A percentile compares a stretch with the other conserved stretches of the same genome.
These are phyloP conservation scores for Volucella inanis DNA, from an alignment of 2,888 invertebrate species.

Conservation along the genomic window DNA sequence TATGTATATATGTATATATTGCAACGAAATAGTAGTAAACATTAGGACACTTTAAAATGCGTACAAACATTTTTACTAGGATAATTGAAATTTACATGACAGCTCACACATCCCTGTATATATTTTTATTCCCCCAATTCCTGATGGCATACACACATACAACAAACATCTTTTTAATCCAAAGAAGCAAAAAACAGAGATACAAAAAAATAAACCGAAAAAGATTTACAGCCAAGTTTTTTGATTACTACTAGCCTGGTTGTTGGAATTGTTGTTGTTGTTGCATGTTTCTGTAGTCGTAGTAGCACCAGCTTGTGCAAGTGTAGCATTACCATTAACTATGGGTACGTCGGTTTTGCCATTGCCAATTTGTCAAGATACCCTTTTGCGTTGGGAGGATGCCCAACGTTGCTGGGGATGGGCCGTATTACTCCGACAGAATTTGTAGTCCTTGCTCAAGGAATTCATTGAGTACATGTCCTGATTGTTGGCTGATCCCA, in stretches of 20 bases:
- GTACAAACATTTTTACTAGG: conserved; percentile 1
- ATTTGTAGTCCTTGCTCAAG: conserved; percentile 75
- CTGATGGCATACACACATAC: neutral
- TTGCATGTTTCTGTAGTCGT: conserved; percentile 17
- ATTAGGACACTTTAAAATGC: conserved; percentile 31
- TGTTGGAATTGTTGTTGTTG: conserved; percentile 42
- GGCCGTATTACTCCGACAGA: conserved; percentile 68
- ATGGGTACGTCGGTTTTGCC: conserved; percentile 39
- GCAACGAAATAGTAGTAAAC: conserved; percentile 33
- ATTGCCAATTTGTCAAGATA: conserved; percentile 76
- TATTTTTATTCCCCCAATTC: neutral
- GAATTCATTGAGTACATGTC: conserved; percentile 76
- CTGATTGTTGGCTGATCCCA: conserved; percentile 54
- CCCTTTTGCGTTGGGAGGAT: conserved; percentile 68
- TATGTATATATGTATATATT: neutral
- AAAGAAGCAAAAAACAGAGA: neutral
- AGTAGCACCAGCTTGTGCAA: conserved; percentile 5
- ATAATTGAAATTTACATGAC: conserved; percentile 27
- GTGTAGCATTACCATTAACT: conserved; percentile 49
- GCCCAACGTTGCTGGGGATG: conserved; percentile 76
- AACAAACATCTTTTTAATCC: neutral
- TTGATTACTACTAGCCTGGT: conserved; percentile 75
- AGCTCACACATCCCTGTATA: conserved; percentile 27
- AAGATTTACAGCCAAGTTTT: conserved; percentile 80
- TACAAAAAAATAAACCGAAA: neutral